Evolutionary conservation across 2,113 vertebrate genomes (phyloP), one percentile per base, ranked within the genome.

Genomic region (Myodes glareolus): DNA sequence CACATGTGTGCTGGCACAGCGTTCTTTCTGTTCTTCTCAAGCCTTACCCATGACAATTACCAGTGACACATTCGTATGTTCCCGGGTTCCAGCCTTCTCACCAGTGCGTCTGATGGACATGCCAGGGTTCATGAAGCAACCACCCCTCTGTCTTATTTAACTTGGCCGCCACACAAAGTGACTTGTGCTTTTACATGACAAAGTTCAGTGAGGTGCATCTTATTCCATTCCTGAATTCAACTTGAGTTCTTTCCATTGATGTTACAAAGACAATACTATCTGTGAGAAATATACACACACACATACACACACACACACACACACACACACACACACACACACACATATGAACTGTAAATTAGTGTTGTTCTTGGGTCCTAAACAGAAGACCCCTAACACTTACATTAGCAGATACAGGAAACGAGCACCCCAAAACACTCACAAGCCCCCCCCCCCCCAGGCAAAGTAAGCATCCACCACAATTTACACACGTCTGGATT

Each of bases 41-140:
- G 5, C 8, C 50, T 45, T n/a, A 36, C 5, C 31, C 4, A 0
- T n/a, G 27, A 14, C 3, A 12, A 2, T 45, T 27, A 25, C 45
- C 42, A 42, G 5, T 10, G 72, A 39, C 6, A 58, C 7, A 6
- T n/a, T 36, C 1, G 12, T 47, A 21, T 55, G 4, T 33, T 72
- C 27, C 50, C 0, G 47, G 52, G 5, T 11, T 3, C 0, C 10
- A 4, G 3, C n/a, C 17, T 31, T 58, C 13, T 25, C 19, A 23
- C 47, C 25, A 21, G 1, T 13, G 5, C 8, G 25, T 2, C 5
- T 39, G 31, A 33, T 1, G 4, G 7, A 0, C 5, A 12, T 36
- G 16, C 36, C 14, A 58, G 42, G 31, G 33, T 9, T 31, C 36
- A 63, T 0, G 13, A 8, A 9, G 33, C 10, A 29, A 5, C 61